Conservation (phyloP, 2,888 invertebrate species). For the Cataglyphis livida region DNA sequence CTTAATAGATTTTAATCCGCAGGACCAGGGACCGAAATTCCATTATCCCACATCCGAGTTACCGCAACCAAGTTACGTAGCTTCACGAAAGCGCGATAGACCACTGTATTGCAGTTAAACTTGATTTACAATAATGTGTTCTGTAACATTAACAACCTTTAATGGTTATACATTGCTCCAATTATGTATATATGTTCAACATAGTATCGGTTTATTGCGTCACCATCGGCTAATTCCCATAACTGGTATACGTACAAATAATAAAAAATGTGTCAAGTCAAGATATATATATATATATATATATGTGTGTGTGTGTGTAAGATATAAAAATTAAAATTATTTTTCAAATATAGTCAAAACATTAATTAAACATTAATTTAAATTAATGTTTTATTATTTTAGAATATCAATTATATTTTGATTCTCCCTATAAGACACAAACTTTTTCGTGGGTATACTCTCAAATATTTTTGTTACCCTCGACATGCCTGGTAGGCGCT, state of each 20-base stretch:
- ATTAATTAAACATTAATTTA: constrained; percentile 15
- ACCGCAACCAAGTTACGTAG: constrained; percentile 75
- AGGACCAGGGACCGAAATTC: constrained; percentile 72
- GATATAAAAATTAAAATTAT: not conserved
- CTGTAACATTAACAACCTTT: constrained; percentile 80
- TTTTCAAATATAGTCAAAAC: not conserved
- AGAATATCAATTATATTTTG: not conserved
- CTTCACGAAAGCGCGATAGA: constrained; percentile 78
- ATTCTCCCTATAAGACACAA: not conserved
- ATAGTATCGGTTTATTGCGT: constrained; percentile 75
- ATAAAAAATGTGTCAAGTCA: constrained; percentile 11
- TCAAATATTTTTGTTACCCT: constrained; percentile 59
- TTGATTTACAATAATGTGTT: constrained; percentile 82
- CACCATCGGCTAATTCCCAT: constrained; percentile 65
- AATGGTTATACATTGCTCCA: constrained; percentile 81
- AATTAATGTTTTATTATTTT: not conserved
- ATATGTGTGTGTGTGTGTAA: too few species aligned
- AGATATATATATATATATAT: not conserved
- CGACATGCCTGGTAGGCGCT: constrained; percentile 63
- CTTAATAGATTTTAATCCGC: constrained; percentile 73
- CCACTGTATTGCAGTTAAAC: constrained; percentile 79
- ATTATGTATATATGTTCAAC: constrained; percentile 74
- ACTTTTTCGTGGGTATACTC: constrained; percentile 45
- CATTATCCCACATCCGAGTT: constrained; percentile 75
- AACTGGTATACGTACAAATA: not conserved